phyloP scores from a whole-genome alignment of 2,797 vertebrate genomes.

The Enteromius trimaculatus region DNA sequence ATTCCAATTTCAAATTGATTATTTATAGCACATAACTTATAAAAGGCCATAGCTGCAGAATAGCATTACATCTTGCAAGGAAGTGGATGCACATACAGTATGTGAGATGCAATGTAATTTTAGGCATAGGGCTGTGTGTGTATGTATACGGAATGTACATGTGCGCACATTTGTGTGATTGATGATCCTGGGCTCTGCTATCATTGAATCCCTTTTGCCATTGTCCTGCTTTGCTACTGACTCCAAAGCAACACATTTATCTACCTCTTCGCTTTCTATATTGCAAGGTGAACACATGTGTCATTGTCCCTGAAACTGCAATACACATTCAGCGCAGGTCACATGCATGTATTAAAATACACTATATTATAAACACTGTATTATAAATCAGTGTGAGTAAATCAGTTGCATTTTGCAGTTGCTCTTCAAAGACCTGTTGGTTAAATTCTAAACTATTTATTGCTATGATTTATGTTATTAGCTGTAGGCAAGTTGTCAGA shows the following conservation, averaged over 20 bases:
- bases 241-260: slow-evolving; percentile 36
- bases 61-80: neutral
- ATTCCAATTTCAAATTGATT: slow-evolving; percentile 1
- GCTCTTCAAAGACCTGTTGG: neutral
- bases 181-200: slow-evolving; percentile 33
- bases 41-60: neutral
- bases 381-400: neutral
- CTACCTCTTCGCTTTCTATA: slow-evolving; percentile 11
- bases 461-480: slow-evolving; percentile 31
- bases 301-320: slow-evolving; percentile 22
- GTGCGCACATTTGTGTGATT: slow-evolving; percentile 26
- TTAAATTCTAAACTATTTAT: neutral
- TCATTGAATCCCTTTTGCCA: neutral
- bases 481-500: slow-evolving; percentile 30
- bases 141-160: neutral
- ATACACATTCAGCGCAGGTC: neutral
- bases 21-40: neutral
- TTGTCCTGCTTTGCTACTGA: slow-evolving; percentile 35
- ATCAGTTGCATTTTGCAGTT: neutral
- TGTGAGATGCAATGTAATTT: neutral
- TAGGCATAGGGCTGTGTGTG: neutral
- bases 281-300: slow-evolving; percentile 30
- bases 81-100: slow-evolving; percentile 2
- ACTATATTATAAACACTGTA: neutral
- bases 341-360: slow-evolving; percentile 9